These are phyloP conservation scores for Chloroclysta siterata DNA, from an alignment of 2,888 invertebrate genomes.

Conservation along the genomic window DNA sequence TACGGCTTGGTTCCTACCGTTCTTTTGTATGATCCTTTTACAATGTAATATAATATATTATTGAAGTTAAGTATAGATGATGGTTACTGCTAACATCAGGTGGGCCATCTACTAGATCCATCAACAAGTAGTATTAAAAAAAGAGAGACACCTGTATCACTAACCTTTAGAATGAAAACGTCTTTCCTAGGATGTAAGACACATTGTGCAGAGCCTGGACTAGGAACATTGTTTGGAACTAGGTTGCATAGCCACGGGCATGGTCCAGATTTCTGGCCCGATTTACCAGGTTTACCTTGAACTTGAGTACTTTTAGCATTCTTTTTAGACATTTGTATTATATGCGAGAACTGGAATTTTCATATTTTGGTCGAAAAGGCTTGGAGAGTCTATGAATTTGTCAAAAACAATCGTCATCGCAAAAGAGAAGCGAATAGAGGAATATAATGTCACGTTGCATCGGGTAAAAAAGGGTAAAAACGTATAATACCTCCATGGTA, in stretches of 20 bases:
- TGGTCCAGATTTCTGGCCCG: slow-evolving; percentile 30
- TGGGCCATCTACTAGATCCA: too few species aligned
- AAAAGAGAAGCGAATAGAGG: too few species aligned
- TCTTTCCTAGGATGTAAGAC: slow-evolving; percentile 86
- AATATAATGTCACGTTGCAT: too few species aligned
- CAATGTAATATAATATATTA: too few species aligned
- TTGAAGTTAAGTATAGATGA: too few species aligned
- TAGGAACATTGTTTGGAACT: slow-evolving; percentile 67
- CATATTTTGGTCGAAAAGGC: slow-evolving; percentile 4
- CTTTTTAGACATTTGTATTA: slow-evolving; percentile 25
- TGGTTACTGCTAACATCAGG: too few species aligned
- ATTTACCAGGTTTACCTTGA: slow-evolving; percentile 39
- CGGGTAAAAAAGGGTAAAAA: too few species aligned
- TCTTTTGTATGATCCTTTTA: too few species aligned
- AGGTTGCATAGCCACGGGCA: slow-evolving; percentile 65
- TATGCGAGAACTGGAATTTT: slow-evolving; percentile 24
- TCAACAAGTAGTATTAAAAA: too few species aligned
- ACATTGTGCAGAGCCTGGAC: slow-evolving; percentile 62
- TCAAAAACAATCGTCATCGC: too few species aligned
- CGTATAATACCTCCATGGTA: too few species aligned
- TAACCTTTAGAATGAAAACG: slow-evolving; percentile 85
- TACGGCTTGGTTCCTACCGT: too few species aligned
- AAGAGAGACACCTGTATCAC: not conserved
- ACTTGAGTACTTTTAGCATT: slow-evolving; percentile 51
- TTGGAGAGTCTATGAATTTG: not conserved